phyloP scores from a whole-genome alignment of 1,140 invertebrate genomes.

The Euura saliciscinereae region DNA sequence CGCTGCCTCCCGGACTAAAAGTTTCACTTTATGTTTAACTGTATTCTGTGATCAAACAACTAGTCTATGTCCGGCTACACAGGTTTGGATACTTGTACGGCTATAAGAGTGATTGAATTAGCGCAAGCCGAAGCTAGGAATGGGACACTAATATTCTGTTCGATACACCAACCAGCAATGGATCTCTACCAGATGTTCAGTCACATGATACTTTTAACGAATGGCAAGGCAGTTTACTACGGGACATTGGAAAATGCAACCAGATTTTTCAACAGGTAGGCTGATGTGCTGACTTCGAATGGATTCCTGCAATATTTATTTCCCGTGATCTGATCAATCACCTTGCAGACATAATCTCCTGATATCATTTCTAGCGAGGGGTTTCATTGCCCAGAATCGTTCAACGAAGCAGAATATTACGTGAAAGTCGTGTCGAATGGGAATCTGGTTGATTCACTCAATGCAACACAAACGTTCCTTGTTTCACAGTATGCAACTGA shows the following conservation, averaged over 20 bases:
- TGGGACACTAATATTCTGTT: conserved; percentile 80
- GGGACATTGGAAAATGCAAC: conserved; percentile 42
- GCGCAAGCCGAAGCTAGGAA: conserved; percentile 69
- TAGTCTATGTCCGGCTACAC: no score
- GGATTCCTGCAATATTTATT: no score
- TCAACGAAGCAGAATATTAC: conserved; percentile 38
- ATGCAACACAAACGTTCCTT: not conserved
- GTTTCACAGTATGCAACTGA: not conserved
- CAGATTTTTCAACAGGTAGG: conserved; percentile 34
- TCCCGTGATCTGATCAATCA: no score
- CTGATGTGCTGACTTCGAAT: not conserved
- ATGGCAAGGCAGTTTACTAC: conserved; percentile 63
- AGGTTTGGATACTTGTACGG: conserved; percentile 75
- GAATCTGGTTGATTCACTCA: conserved; percentile 1
- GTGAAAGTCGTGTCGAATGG: conserved; percentile 28
- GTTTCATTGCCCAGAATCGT: conserved; percentile 29
- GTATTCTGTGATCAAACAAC: no score
- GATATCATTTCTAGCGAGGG: conserved; percentile 21
- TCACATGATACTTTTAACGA: conserved; percentile 63
- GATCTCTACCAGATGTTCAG: conserved; percentile 73
- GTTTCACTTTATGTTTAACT: no score
- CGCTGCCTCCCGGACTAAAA: no score
- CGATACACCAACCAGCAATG: conserved; percentile 88
- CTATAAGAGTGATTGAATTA: conserved; percentile 68
- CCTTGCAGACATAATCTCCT: not conserved